These are phyloP conservation scores for Cuniculus paca DNA, from an alignment of 2,797 vertebrate genomes.

Conservation along the genomic window DNA sequence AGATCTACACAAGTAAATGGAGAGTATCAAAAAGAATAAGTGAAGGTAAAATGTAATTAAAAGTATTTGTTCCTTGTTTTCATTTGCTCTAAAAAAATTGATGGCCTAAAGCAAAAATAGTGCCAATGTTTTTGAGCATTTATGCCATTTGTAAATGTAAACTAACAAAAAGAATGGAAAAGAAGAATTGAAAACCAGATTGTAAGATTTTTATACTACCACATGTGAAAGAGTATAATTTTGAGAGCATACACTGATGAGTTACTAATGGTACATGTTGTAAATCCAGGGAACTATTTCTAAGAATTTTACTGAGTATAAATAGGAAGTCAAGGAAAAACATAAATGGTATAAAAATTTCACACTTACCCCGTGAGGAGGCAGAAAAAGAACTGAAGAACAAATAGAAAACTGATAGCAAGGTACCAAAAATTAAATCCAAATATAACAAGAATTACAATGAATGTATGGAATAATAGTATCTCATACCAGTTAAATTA, in stretches of 20 bases:
- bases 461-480: neutral
- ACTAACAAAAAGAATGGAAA: neutral
- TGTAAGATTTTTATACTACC: neutral
- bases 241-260: neutral
- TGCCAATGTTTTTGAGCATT: neutral
- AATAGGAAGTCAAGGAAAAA: conserved; percentile 18
- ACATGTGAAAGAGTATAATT: neutral
- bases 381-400: neutral
- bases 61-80: neutral
- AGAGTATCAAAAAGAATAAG: neutral
- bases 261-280: neutral
- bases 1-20: conserved; percentile 21
- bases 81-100: neutral
- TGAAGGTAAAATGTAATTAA: neutral
- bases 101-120: neutral
- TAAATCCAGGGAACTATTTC: neutral
- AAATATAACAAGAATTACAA: neutral
- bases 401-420: neutral
- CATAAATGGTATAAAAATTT: neutral
- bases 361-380: neutral
- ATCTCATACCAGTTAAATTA: neutral
- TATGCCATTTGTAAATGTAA: neutral
- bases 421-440: conserved; percentile 36
- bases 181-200: neutral
- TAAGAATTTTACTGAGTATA: neutral